A percentile compares a stretch with the other conserved stretches of the same genome.
phyloP scores from a whole-genome alignment of 23 tunicate genomes.

The Botrylloides violaceus region DNA sequence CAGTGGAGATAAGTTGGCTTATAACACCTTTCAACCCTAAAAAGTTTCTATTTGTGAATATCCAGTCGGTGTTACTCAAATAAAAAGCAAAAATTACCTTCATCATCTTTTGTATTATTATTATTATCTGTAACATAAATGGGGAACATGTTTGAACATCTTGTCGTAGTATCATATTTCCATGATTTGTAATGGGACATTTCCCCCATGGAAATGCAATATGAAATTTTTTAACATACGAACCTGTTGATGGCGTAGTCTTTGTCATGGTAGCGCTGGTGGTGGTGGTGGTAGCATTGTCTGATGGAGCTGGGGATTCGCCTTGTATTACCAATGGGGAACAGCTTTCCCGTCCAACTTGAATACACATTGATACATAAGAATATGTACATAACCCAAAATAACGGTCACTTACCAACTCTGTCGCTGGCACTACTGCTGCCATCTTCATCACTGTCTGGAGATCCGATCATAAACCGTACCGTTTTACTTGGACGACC shows the following conservation, averaged over 20 bases:
- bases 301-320: too few species aligned
- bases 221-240: too few species aligned
- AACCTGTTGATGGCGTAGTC: too few species aligned
- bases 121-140: constrained; percentile 7
- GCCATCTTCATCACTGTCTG: constrained; percentile 67
- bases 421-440: constrained; percentile 28
- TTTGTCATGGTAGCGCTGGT: too few species aligned
- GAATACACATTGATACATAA: too few species aligned
- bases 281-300: too few species aligned
- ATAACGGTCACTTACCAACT: not conserved
- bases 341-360: constrained; percentile 6
- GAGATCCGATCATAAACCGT: constrained; percentile 69
- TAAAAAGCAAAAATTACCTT: too few species aligned
- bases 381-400: too few species aligned
- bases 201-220: too few species aligned
- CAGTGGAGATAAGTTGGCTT: constrained; percentile 64
- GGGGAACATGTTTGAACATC: not conserved
- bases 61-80: not conserved
- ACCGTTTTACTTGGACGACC: constrained; percentile 43
- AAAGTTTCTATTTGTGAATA: not conserved
- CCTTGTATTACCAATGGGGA: not conserved
- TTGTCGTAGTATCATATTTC: too few species aligned
- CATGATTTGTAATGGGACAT: too few species aligned
- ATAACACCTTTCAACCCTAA: constrained; percentile 62
- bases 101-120: constrained; percentile 1